Evolutionary conservation across 2,888 invertebrate species (phyloP).

Genomic region (Leucophora obtusa): DNA sequence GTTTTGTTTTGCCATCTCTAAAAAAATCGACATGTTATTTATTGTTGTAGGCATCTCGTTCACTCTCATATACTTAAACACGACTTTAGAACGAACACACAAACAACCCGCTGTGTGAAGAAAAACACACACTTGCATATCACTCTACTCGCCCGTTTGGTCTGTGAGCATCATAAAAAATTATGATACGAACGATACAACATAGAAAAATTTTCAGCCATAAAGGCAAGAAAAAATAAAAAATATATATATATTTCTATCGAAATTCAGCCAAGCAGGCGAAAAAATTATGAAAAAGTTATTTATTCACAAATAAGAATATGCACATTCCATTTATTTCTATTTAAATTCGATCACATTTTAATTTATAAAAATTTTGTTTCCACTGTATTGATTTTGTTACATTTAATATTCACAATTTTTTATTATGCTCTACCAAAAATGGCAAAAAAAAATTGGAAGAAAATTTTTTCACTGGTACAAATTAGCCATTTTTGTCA

Average conservation of each 20-base stretch:
- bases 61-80: constrained; percentile 19
- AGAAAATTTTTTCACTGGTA: constrained; percentile 22
- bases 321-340: constrained; percentile 50
- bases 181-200: constrained; percentile 50
- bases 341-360: constrained; percentile 35
- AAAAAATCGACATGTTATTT: constrained; percentile 57
- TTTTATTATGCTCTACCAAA: constrained; percentile 30
- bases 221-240: constrained; percentile 63
- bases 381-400: constrained; percentile 52
- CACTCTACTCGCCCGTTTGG: constrained; percentile 53
- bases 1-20: constrained; percentile 63
- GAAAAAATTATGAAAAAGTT: constrained; percentile 32
- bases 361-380: constrained; percentile 9
- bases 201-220: constrained; percentile 53
- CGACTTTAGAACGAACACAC: constrained; percentile 52
- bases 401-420: constrained; percentile 29
- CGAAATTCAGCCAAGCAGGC: constrained; percentile 54
- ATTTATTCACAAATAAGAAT: constrained; percentile 25
- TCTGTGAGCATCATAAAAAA: constrained; percentile 59
- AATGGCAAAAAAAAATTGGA: not conserved
- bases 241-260: constrained; percentile 60
- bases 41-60: constrained; percentile 57
- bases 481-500: constrained; percentile 6
- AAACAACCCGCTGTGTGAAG: constrained; percentile 41
- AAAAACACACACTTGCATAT: constrained; percentile 51